These are phyloP conservation scores for Drosophila navojoa DNA, from an alignment of 1,140 invertebrate genomes.

Conservation along the genomic window DNA sequence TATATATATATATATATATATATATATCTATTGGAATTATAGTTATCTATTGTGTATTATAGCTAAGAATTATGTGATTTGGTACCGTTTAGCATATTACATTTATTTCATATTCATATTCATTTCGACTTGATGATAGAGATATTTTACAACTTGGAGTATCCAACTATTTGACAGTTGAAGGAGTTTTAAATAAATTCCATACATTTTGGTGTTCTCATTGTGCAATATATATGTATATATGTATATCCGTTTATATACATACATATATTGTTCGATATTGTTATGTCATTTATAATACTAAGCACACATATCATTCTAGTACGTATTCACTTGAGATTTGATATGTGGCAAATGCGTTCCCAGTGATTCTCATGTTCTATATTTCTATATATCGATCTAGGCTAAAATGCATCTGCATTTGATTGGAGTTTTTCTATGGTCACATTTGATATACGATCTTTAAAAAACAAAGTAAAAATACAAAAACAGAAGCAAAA, in stretches of 20 bases:
- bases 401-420: constrained; percentile 5
- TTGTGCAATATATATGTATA: neutral
- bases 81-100: constrained; percentile 17
- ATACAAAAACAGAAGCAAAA: no score
- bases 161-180: constrained; percentile 17
- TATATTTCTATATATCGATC: neutral
- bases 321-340: constrained; percentile 9
- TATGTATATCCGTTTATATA: no score
- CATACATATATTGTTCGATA: neutral
- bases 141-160: neutral
- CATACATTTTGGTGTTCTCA: constrained; percentile 38
- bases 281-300: constrained; percentile 6
- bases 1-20: no score
- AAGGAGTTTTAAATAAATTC: constrained; percentile 25
- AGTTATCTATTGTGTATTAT: constrained; percentile 10
- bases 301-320: constrained; percentile 30
- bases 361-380: constrained; percentile 13
- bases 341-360: constrained; percentile 48
- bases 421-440: constrained; percentile 12
- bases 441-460: constrained; percentile 9
- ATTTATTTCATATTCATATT: neutral
- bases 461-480: neutral
- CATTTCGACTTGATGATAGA: no score
- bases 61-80: constrained; percentile 13
- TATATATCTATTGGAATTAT: no score